Evolutionary conservation across 64 coral and sea anemone genomes (phyloP), one percentile per base, ranked within the genome.

Genomic region (Porites australiensis): DNA sequence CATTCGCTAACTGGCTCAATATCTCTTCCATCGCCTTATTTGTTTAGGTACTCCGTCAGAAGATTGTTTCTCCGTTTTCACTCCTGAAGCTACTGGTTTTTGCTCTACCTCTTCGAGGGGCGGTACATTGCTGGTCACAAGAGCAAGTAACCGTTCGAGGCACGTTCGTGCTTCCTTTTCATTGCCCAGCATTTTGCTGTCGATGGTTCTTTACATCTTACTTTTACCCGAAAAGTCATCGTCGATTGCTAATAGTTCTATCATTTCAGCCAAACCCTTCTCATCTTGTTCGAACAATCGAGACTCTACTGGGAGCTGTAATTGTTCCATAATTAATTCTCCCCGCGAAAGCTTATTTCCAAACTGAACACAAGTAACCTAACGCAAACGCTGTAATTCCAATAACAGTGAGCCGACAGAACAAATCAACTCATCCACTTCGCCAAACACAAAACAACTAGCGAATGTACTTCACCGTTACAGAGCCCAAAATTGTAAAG

Each of bases 211-310:
- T 49, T 79, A 52, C 53, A 79, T 79, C 22, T 44, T 60, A 58
- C 49, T 79, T 79, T 79, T 79, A 5, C 51, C 19, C 55, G 6
- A 8, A 3, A 57, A n/a, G 19, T 79, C 55, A 49, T 59, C 77
- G 15, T 79, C 21, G 20, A 61, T 79, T 27, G 53, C 53, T 79
- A 79, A 79, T 37, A 58, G 19, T 58, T 60, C 77, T 59, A 79
- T 58, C 77, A 79, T 79, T 79, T 79, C 77, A n/a, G n/a, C 77
- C 10, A 79, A 48, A 3, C 51, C 19, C 5, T 20, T 48, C 77
- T 79, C 77, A 58, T 79, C 77, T 79, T 79, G 77, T 19, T 79
- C 52, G 13, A 79, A 74, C 71, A 74, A 16, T 74, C 2, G 71
- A 6, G 43, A 37, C 43, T 71, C 68, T 23, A 71, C 68, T 71